Base-by-base conservation (phyloP, 2,888 invertebrate species). In the Portevinia maculata region DNA sequence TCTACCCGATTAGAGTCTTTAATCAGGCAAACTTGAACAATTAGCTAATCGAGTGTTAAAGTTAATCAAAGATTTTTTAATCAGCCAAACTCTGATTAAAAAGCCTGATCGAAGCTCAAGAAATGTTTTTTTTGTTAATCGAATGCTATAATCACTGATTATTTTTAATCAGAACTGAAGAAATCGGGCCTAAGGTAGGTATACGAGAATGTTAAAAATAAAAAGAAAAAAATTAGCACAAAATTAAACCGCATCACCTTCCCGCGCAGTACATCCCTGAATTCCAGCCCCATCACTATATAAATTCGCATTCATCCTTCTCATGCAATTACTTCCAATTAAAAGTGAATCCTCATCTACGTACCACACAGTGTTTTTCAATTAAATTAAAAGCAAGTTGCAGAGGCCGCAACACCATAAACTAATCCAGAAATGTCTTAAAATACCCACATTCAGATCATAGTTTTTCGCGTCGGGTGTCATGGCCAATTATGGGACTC, bases 401-500 rank as follows among this genome's bases (percentile, higher is more conserved):
- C 48, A 44, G 21, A 44, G 53, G 24, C 41, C 60, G 39, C 41
- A 81, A 39, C 32, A 57, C 50, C 34, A 46, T n/a, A 53, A 59
- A 28, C 13, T 73, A 59, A 50, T 37, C 19, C 37, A 32, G 15
- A 57, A 19, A 13, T 7, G 32, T 60, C 57, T 55, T 73, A 67
- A 84, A 73, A 78, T 73, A 78, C 8, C 13, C 44, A 30, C 41
- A 44, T 8, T 37, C 28, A 30, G 32, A 67, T 73, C 41, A 65
- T 70, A 50, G 34, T 17, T 46, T 9, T 11, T 11, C 52, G 62
- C 59, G 52, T 73, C 79, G 69, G 79, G 67, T 79, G 85, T 78
- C 85, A 74, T 50, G 65, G 62, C 78, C 75, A 85, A 85, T 85
- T 85, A 85, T 83, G 79, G 60, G 44, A 62, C 57, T 75, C 69